Conservation (phyloP, 2,113 vertebrate genomes). For the Neodontobutis hainanensis region DNA sequence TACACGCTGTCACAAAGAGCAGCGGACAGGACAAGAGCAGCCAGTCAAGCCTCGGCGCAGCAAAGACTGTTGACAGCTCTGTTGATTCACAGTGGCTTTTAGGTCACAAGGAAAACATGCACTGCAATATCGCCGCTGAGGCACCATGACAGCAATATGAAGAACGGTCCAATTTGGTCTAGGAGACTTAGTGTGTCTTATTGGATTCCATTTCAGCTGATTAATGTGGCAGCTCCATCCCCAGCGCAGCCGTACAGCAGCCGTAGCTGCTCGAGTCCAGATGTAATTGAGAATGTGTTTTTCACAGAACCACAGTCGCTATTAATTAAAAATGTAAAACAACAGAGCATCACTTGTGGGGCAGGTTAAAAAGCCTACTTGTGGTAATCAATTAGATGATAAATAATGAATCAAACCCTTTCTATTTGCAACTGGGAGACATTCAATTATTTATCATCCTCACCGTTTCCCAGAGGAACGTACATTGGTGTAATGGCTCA, state of each 20-base stretch:
- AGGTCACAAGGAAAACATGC: conserved; percentile 40
- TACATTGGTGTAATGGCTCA: conserved; percentile 37
- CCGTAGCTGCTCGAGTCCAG: conserved; percentile 52
- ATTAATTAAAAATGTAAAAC: conserved; percentile 74
- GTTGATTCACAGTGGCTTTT: conserved; percentile 47
- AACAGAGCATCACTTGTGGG: conserved; percentile 57
- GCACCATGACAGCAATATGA: conserved; percentile 48
- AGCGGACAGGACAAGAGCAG: conserved; percentile 5
- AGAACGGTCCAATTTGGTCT: conserved; percentile 50
- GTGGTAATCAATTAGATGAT: conserved; percentile 68
- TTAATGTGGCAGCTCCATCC: conserved; percentile 49
- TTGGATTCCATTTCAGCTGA: conserved; percentile 58
- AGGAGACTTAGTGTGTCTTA: conserved; percentile 43
- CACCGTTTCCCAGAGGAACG: conserved; percentile 27
- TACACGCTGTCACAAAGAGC: conserved; percentile 28
- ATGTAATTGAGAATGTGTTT: conserved; percentile 68
- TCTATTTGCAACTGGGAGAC: conserved; percentile 32
- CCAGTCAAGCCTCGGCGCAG: conserved; percentile 18
- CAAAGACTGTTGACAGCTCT: conserved; percentile 31
- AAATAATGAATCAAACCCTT: conserved; percentile 61
- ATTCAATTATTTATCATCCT: conserved; percentile 54
- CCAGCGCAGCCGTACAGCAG: conserved; percentile 20
- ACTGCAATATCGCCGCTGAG: conserved; percentile 22
- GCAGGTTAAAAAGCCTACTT: conserved; percentile 53
- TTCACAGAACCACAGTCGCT: conserved; percentile 51